A percentile compares a stretch with the other conserved stretches of the same genome.
phyloP scores from a whole-genome alignment of 2,797 vertebrate genomes.

The Sebastiscus tertius region DNA sequence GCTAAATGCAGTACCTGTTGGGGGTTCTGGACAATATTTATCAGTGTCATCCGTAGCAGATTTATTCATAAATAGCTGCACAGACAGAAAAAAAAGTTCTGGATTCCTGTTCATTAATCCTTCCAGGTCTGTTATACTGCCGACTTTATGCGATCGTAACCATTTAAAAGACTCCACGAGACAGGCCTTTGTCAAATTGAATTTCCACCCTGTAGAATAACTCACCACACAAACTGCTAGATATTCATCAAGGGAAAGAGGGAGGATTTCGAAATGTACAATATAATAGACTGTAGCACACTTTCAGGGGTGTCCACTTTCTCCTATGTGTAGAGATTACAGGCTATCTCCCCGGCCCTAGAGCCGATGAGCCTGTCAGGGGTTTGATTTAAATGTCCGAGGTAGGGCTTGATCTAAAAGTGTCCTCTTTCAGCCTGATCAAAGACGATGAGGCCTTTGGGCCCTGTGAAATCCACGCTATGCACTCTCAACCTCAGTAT shows the following conservation, averaged over 20 bases:
- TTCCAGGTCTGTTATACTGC: conserved; percentile 26
- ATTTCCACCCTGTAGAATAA: conserved; percentile 47
- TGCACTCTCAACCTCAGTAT: conserved; percentile 55
- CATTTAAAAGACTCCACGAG: conserved; percentile 48
- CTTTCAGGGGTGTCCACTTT: conserved; percentile 42
- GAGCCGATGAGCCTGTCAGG: conserved; percentile 31
- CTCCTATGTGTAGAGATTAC: conserved; percentile 45
- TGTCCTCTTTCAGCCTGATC: conserved; percentile 60
- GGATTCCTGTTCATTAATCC: conserved; percentile 41
- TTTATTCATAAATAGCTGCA: not conserved
- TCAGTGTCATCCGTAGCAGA: not conserved
- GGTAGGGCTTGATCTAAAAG: conserved; percentile 62
- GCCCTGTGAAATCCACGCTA: conserved; percentile 45
- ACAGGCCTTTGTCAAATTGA: conserved; percentile 58
- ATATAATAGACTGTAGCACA: conserved; percentile 35
- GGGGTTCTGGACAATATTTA: too few species aligned
- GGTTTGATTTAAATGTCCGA: conserved; percentile 66
- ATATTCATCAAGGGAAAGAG: conserved; percentile 41
- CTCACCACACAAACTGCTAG: conserved; percentile 23
- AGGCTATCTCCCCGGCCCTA: conserved; percentile 6
- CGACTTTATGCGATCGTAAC: conserved; percentile 43
- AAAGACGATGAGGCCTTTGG: conserved; percentile 57
- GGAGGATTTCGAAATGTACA: conserved; percentile 35
- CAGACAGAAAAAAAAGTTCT: not conserved
- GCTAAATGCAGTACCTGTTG: too few species aligned